Evolutionary conservation across 2,888 invertebrate species (phyloP), one percentile per base, ranked within the genome.

Genomic region (Monoplex corrugatus): DNA sequence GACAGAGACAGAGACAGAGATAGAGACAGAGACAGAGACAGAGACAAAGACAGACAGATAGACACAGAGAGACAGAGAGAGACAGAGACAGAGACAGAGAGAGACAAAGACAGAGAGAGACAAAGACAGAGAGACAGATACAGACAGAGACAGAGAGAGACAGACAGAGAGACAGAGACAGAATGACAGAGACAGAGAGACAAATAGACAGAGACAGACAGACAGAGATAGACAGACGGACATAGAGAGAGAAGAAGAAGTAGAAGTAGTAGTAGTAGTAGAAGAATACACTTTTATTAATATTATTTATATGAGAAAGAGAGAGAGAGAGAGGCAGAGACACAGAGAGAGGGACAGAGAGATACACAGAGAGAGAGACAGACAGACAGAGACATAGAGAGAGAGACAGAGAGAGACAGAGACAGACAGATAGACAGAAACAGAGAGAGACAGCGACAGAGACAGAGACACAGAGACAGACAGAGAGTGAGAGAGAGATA

Each of bases 321-420:
- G 23, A 68, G 68, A 68, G 1, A 23, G 28, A 68, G 68, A 68
- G 68, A 68, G 16, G n/a, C 28, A 68, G 68, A 68, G 16, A 68
- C 28, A 68, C 28, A 68, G 40, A 32, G 43, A 40, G 19, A 40
- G n/a, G 23, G 68, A 68, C 28, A 68, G n/a, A n/a, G n/a, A n/a
- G n/a, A n/a, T n/a, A n/a, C 8, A 50, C 50, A 8, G n/a, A n/a
- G n/a, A n/a, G n/a, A n/a, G n/a, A n/a, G n/a, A n/a, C n/a, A n/a
- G 68, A 13, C 38, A 8, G 80, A 80, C 2, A 43, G 43, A 80
- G 38, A 80, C 16, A 80, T 40, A 45, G 16, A 40, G 83, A 83
- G 43, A 83, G 83, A 44, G 43, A 45, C 43, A 6, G 83, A 45
- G 43, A 83, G 83, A 83, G 43, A 83, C 19, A 83, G 32, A 68